phyloP scores from a whole-genome alignment of 2,113 vertebrate species.

The Gnathonemus echidnorhynchus region DNA sequence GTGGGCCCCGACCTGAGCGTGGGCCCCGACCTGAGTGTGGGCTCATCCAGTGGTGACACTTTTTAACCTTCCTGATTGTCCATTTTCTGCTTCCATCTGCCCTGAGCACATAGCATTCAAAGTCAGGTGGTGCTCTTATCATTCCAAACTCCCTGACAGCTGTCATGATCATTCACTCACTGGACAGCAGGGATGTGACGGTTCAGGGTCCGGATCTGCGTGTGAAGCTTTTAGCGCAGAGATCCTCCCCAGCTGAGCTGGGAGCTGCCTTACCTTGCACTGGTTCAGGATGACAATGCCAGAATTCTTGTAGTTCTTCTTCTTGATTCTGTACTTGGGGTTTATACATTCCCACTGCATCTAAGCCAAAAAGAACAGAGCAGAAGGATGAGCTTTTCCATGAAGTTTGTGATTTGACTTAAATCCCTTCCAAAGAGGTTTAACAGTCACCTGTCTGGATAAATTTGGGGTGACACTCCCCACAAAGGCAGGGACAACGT shows the following conservation, averaged over 20 bases:
- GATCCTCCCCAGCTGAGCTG: neutral
- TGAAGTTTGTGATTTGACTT: conserved; percentile 19
- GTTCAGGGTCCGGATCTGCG: neutral
- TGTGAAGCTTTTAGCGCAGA: neutral
- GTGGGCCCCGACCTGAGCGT: no score
- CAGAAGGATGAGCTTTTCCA: neutral
- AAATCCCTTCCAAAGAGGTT: neutral
- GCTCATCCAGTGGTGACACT: neutral
- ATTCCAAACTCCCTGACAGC: neutral
- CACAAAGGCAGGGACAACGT: neutral
- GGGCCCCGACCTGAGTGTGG: neutral
- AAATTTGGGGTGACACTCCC: neutral
- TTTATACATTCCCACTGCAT: conserved; percentile 97
- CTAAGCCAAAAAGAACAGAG: conserved; percentile 50
- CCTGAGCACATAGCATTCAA: neutral
- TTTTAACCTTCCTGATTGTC: neutral
- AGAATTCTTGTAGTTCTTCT: conserved; percentile 97
- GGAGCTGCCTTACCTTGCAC: conserved; percentile 75
- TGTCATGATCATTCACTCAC: neutral
- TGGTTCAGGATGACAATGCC: conserved; percentile 91
- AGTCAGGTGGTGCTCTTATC: neutral
- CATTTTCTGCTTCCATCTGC: neutral
- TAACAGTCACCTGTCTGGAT: neutral
- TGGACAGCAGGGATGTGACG: neutral
- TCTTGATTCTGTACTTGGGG: conserved; percentile 91